Evolutionary conservation across 2,888 invertebrate species (phyloP).

Genomic region (Drosophila buzzatii): DNA sequence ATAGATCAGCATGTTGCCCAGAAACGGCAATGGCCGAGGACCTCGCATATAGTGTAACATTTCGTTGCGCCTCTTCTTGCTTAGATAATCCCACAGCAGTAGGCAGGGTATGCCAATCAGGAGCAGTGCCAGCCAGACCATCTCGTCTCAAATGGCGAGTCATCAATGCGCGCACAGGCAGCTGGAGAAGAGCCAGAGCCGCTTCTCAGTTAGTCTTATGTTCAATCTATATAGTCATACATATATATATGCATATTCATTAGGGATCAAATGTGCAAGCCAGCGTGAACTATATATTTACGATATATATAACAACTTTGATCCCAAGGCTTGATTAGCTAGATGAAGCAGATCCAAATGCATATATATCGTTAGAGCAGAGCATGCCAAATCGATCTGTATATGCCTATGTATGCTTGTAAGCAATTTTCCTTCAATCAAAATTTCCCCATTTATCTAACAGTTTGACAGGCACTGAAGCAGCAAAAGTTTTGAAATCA

Average conservation of each 20-base stretch:
- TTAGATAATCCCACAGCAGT: not conserved
- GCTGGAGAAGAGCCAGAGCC: not conserved
- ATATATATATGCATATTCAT: not conserved
- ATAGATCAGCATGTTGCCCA: conserved; percentile 35
- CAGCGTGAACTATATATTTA: not conserved
- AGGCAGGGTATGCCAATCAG: not conserved
- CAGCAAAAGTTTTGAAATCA: not conserved
- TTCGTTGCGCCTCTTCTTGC: not conserved
- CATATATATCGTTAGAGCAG: not conserved
- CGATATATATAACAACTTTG: not conserved
- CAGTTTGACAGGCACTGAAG: not conserved
- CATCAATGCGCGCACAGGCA: not conserved
- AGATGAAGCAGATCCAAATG: not conserved
- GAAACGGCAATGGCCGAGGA: not conserved
- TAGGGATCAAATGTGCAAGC: not conserved
- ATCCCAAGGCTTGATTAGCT: not conserved
- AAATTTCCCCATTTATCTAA: not conserved
- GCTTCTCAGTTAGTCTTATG: not conserved
- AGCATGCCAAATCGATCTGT: not conserved
- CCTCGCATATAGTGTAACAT: not conserved
- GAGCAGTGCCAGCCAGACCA: not conserved
- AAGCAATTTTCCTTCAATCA: not conserved
- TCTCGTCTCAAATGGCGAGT: not conserved
- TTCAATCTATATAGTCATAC: not conserved
- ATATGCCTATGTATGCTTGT: not conserved